Base-by-base conservation (phyloP, 2,888 invertebrate genomes). In the Nomada hirtipes region DNA sequence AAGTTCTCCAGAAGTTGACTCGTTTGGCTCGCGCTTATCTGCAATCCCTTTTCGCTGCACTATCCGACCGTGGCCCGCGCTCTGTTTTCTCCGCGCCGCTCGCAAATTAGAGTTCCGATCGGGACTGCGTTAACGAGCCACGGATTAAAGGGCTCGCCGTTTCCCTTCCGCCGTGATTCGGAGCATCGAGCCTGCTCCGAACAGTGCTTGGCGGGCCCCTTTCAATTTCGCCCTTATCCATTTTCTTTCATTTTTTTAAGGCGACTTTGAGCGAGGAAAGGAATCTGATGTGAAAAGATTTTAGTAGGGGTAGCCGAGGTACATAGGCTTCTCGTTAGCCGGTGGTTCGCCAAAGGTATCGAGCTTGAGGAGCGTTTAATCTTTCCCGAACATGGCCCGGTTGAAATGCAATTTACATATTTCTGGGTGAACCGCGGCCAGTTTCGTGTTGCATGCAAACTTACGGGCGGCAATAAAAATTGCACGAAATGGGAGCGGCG, bases 91-190 rank as follows among this genome's bases (percentile, higher is more conserved):
- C 65, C n/a, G 76, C 75, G 23, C 65, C 77, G 75, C 76, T 78
- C 78, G 76, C 77, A 79, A 79, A 77, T 77, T 77, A 77, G 69
- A 77, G 44, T 63, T 55, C 68, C 61, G 60, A 61, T 75, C 67
- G 60, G 67, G 60, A 23, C 52, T 44, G 69, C 57, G 77, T 70
- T 79, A 79, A 79, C 79, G 79, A 79, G 76, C 44, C 52, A 23
- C 61, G 75, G 73, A 53, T 69, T 68, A 71, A 59, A 77, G 77
- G 74, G 73, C 72, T 50, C 47, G 53, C 47, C 75, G 77, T 74
- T 74, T 60, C 53, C 74, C 47, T 61, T 74, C 76, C 36, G 10
- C 53, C 67, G 67, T 20, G 20, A 42, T 53, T 23, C 53, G 15
- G n/a, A 11, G 26, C 50, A 2, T 50, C 15, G 36, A 23, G 18